These are phyloP conservation scores for Protophormia terraenovae DNA, from an alignment of 2,888 invertebrate genomes.

Conservation along the genomic window DNA sequence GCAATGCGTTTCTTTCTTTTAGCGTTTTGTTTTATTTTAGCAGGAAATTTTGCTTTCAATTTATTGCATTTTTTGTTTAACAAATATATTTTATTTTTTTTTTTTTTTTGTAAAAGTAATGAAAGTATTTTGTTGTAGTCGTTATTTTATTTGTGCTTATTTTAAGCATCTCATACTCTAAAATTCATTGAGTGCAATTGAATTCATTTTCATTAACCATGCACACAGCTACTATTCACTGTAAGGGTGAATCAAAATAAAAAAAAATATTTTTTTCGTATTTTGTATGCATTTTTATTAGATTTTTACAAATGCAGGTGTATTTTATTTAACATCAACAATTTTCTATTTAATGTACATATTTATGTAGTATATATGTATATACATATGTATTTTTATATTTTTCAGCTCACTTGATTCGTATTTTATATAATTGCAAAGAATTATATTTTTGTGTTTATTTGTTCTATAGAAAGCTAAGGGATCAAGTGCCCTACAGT, in stretches of 20 bases:
- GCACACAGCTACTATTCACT: not conserved
- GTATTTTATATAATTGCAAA: slow-evolving; percentile 49
- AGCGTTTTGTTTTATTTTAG: not conserved
- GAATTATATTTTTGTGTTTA: not conserved
- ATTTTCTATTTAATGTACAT: not conserved
- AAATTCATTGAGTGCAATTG: slow-evolving; percentile 56
- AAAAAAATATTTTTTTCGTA: not conserved
- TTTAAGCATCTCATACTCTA: slow-evolving; percentile 48
- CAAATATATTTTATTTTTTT: not conserved
- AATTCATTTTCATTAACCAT: slow-evolving; percentile 47
- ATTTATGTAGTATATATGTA: not conserved
- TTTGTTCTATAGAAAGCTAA: not conserved
- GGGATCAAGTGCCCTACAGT: not conserved
- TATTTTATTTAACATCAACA: slow-evolving; percentile 17
- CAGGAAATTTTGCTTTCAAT: slow-evolving; percentile 61
- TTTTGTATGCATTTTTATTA: slow-evolving; percentile 46
- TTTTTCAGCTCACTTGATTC: slow-evolving; percentile 10
- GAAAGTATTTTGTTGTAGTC: slow-evolving; percentile 44
- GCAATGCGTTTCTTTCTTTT: slow-evolving; percentile 50
- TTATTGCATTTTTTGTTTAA: slow-evolving; percentile 50
- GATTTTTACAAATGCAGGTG: slow-evolving; percentile 49
- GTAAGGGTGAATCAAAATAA: too few species aligned
- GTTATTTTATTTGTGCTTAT: slow-evolving; percentile 35
- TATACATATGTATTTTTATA: too few species aligned
- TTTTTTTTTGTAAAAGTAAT: slow-evolving; percentile 45